A percentile compares a stretch with the other conserved stretches of the same genome.
These are phyloP conservation scores for Aphelinus atriplicis DNA, from an alignment of 1,140 invertebrate genomes.

Conservation along the genomic window DNA sequence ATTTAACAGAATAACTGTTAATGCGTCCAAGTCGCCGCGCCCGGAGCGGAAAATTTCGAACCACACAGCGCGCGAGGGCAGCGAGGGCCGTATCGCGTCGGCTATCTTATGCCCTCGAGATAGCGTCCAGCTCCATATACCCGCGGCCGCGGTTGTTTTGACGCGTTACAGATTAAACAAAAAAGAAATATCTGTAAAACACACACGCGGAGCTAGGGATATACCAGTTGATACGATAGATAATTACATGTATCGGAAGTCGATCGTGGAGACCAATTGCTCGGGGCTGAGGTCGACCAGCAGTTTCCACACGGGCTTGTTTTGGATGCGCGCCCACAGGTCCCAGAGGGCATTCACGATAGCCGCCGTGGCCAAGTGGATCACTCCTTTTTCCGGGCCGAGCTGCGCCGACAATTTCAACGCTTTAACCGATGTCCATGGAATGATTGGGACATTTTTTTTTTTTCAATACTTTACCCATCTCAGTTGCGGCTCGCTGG, in stretches of 20 bases:
- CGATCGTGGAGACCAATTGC: constrained; percentile 83
- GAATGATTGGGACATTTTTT: background rate
- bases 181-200: background rate
- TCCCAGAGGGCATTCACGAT: constrained; percentile 93
- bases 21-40: too few relatives aligned
- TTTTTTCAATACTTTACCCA: constrained; percentile 72
- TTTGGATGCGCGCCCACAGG: constrained; percentile 84
- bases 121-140: too few relatives aligned
- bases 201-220: too few relatives aligned
- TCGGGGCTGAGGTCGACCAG: constrained; percentile 85
- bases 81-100: too few relatives aligned
- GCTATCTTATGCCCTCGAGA: too few relatives aligned
- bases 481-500: constrained; percentile 88
- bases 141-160: background rate
- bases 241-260: constrained; percentile 83
- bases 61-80: too few relatives aligned
- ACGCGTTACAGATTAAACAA: background rate
- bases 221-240: too few relatives aligned
- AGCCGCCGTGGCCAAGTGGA: constrained; percentile 87
- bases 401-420: constrained; percentile 67
- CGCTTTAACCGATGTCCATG: too few relatives aligned
- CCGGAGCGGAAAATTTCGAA: too few relatives aligned
- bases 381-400: constrained; percentile 92
- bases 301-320: constrained; percentile 89
- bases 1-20: too few relatives aligned